phyloP scores from a whole-genome alignment of 2,888 invertebrate species.

The Tanytarsus gracilentus region DNA sequence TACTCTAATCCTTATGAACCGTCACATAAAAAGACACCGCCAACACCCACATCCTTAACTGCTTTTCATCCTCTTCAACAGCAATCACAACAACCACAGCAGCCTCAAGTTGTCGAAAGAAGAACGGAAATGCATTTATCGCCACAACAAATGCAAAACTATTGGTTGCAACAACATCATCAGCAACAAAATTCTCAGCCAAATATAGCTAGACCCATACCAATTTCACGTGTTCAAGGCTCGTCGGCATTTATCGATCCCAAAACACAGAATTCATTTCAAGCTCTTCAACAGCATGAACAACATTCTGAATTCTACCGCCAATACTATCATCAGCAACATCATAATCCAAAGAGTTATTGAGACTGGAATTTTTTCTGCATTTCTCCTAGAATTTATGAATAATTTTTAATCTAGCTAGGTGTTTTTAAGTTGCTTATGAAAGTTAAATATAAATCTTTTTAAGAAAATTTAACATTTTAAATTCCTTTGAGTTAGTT shows the following conservation, averaged over 20 bases:
- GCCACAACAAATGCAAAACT: neutral
- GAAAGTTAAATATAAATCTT: neutral
- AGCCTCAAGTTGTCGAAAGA: neutral
- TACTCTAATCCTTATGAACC: slow-evolving; percentile 14
- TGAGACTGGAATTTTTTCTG: neutral
- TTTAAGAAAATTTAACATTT: too few relatives aligned
- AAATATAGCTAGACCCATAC: neutral
- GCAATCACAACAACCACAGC: neutral
- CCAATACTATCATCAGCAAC: too few relatives aligned
- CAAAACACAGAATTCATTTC: neutral
- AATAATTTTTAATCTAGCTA: neutral
- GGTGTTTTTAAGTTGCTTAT: neutral
- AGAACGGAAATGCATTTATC: neutral
- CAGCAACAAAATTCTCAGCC: neutral
- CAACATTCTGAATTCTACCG: neutral
- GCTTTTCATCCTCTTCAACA: neutral
- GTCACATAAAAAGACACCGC: neutral
- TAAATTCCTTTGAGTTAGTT: too few relatives aligned
- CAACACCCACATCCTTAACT: neutral
- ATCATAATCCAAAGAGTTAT: neutral
- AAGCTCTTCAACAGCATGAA: neutral
- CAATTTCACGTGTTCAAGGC: neutral
- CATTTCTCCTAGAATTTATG: neutral
- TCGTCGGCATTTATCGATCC: neutral
- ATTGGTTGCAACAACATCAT: neutral